These are phyloP conservation scores for Charina bottae DNA, from an alignment of 2,113 vertebrate species.

Conservation along the genomic window DNA sequence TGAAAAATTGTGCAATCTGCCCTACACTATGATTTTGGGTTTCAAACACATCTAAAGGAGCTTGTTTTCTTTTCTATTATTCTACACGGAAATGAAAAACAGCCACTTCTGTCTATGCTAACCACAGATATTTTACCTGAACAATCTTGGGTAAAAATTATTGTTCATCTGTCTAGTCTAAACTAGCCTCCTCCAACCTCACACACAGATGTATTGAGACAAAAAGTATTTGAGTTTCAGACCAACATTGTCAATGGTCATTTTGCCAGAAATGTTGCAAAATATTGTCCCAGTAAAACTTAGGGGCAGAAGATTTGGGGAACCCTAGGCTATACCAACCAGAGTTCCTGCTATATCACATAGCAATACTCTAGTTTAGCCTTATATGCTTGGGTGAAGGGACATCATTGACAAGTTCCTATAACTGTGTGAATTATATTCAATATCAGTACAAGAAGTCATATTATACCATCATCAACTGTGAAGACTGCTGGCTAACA, in stretches of 20 bases:
- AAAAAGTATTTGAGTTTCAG: neutral
- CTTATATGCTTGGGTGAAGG: neutral
- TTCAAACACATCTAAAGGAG: neutral
- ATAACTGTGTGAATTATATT: neutral
- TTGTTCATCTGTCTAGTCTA: neutral
- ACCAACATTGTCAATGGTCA: neutral
- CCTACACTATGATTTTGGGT: neutral
- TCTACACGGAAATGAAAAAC: too few relatives aligned
- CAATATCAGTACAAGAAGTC: neutral
- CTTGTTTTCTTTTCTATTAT: neutral
- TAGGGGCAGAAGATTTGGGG: neutral
- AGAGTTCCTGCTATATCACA: neutral
- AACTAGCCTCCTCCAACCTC: neutral
- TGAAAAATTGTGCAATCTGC: neutral
- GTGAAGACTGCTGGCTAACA: neutral
- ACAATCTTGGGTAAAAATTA: neutral
- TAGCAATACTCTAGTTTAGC: neutral
- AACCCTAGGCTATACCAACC: neutral
- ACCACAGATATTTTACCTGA: neutral
- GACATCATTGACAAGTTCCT: neutral
- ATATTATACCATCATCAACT: neutral
- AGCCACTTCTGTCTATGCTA: neutral
- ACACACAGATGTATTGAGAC: neutral
- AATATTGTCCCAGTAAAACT: neutral
- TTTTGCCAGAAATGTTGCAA: neutral